phyloP scores from a whole-genome alignment of 1,140 invertebrate genomes.

The Habropoda laboriosa region DNA sequence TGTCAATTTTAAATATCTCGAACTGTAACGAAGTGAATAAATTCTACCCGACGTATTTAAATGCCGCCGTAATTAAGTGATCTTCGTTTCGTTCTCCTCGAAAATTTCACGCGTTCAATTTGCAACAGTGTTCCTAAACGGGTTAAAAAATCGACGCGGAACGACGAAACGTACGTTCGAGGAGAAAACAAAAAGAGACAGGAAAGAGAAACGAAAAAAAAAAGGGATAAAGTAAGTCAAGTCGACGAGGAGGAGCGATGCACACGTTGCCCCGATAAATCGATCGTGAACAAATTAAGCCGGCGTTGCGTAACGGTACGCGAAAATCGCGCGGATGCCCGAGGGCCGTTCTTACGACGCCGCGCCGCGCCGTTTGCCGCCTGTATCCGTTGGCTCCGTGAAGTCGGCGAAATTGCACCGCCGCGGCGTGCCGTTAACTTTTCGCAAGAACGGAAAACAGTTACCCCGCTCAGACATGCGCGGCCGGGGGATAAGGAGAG shows the following conservation, averaged over 20 bases:
- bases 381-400: slow-evolving; percentile 4
- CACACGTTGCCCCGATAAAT: slow-evolving; percentile 41
- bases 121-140: too few relatives aligned
- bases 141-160: too few relatives aligned
- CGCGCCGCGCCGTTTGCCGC: slow-evolving; percentile 26
- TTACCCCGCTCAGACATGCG: slow-evolving; percentile 73
- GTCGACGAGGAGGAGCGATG: not conserved
- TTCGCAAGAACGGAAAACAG: slow-evolving; percentile 78
- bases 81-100: too few relatives aligned
- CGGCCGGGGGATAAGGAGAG: slow-evolving; percentile 55
- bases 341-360: slow-evolving; percentile 50
- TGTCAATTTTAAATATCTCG: too few relatives aligned
- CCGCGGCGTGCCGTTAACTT: slow-evolving; percentile 72
- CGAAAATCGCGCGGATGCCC: slow-evolving; percentile 59
- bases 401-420: slow-evolving; percentile 59
- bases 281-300: slow-evolving; percentile 55
- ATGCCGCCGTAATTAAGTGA: too few relatives aligned
- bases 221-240: not conserved
- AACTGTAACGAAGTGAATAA: too few relatives aligned
- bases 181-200: not conserved
- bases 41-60: too few relatives aligned
- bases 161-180: not conserved
- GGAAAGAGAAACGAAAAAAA: not conserved
- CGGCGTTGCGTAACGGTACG: slow-evolving; percentile 61
- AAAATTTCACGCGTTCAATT: too few relatives aligned